Conservation (phyloP, 2,888 invertebrate species). For the Punctoribates punctum region DNA sequence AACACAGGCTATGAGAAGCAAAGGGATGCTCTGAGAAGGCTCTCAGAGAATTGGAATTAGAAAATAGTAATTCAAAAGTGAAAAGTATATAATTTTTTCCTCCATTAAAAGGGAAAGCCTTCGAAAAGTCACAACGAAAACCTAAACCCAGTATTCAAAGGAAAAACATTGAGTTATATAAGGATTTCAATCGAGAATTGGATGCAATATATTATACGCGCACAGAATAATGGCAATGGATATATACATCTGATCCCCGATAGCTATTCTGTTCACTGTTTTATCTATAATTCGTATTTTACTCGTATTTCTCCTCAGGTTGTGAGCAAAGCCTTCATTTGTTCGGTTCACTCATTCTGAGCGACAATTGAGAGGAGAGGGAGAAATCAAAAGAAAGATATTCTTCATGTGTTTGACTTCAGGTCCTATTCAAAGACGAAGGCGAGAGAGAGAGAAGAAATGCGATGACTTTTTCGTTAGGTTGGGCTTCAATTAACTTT, state of each 20-base stretch:
- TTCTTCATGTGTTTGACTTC: constrained; percentile 2
- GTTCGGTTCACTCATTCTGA: not conserved
- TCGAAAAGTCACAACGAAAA: not conserved
- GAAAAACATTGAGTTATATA: constrained; percentile 27
- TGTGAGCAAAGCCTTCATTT: not conserved
- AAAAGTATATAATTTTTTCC: not conserved
- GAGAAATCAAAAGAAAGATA: not conserved
- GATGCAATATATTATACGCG: constrained; percentile 10
- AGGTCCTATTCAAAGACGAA: not conserved
- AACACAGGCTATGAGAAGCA: too few species aligned
- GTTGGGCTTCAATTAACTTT: constrained; percentile 38
- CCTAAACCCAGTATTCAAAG: not conserved
- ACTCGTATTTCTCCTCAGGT: not conserved
- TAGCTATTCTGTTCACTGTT: constrained; percentile 1
- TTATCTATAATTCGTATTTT: constrained; percentile 7
- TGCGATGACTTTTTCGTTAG: constrained; percentile 2
- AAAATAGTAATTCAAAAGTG: too few species aligned
- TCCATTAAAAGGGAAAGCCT: constrained; percentile 6
- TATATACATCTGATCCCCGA: constrained; percentile 23
- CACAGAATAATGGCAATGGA: constrained; percentile 28
- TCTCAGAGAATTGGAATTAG: too few species aligned
- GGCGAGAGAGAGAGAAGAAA: too few species aligned
- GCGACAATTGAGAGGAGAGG: not conserved
- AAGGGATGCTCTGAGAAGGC: too few species aligned
- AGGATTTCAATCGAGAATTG: constrained; percentile 31